Conservation (phyloP, 2,797 vertebrate genomes). For the Austrolebias charrua region DNA sequence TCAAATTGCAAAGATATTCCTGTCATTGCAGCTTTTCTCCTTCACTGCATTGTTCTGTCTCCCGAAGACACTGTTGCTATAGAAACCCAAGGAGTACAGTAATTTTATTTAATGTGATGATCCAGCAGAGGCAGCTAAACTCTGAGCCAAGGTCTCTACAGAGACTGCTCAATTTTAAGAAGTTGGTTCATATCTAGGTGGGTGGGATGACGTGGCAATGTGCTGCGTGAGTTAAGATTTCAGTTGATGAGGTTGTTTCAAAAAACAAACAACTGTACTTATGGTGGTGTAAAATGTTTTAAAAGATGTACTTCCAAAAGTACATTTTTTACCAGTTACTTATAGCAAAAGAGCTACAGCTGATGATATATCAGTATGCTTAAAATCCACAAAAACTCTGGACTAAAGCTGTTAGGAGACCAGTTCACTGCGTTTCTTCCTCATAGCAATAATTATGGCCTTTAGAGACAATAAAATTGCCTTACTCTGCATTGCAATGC, state of each 20-base stretch:
- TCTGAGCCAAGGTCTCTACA: constrained; percentile 48
- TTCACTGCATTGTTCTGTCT: constrained; percentile 52
- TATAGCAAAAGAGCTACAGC: constrained; percentile 17
- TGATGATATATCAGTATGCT: not conserved
- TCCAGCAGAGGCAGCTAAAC: constrained; percentile 59
- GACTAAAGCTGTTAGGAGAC: constrained; percentile 19
- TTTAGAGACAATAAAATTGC: constrained; percentile 33
- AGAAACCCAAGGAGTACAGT: constrained; percentile 75
- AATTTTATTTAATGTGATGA: constrained; percentile 64
- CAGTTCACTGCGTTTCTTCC: constrained; percentile 13
- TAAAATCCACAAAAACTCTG: constrained; percentile 1
- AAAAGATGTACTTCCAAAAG: not conserved
- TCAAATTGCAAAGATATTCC: constrained; percentile 40
- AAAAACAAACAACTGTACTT: too few species aligned
- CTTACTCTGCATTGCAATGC: constrained; percentile 19
- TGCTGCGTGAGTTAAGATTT: constrained; percentile 2
- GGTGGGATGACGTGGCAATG: constrained; percentile 9
- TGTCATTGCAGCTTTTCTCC: constrained; percentile 36
- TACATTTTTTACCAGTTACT: not conserved
- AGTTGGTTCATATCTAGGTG: constrained; percentile 9
- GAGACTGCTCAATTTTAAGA: constrained; percentile 39
- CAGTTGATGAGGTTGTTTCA: not conserved
- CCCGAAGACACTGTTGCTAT: constrained; percentile 79
- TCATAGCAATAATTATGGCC: constrained; percentile 18
- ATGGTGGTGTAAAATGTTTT: not conserved